Base-by-base conservation (phyloP, 92 coral and sea anemone genomes). In the Epizoanthus illoricatus region DNA sequence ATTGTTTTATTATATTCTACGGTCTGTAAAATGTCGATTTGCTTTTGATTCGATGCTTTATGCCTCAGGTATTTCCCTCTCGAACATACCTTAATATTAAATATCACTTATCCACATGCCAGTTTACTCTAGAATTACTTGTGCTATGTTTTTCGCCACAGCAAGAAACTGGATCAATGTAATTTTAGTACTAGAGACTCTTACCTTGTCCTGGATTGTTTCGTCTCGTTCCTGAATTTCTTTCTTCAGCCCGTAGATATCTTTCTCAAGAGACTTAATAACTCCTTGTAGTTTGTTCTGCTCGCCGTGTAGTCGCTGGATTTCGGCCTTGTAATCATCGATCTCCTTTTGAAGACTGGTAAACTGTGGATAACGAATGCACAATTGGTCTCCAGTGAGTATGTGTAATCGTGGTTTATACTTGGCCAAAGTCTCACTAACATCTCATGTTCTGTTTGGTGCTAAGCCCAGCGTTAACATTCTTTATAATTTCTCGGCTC, bases 181-280 rank as follows among this genome's bases (percentile, higher is more conserved):
- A 47, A 20, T 67, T 67, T 2, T 80, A 24, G 33, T 16, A 54
- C 8, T 12, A 13, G 9, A 1, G 3, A 33, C 7, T 10, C 2
- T 5, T 82, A 95, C 98, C 98, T 97, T 97, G 80, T 97, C 99
- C 72, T 97, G 99, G 54, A 97, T 97, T 59, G 99, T 97, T 79
- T 97, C 99, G 83, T 97, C 99, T 76, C 99, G 87, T 85, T 97
- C 99, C 70, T 97, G 99, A 78, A 97, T 97, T 76, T 97, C 99
- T 73, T 97, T 97, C 97, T 97, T 94, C 75, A 97, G 87, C 15
- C 99, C 99, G 76, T 94, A 93, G 80, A 96, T 96, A 78, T 96
- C 99, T 84, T 96, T 96, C 84, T 96, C 99, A 86, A 96, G 91
- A n/a, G 99, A 96, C 83, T 96, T 96, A 7, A 96, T 96, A 43